Percentiles rank a stretch among this genome's conserved stretches.
phyloP scores from a whole-genome alignment of 2,113 vertebrate genomes.

The Uria lomvia region DNA sequence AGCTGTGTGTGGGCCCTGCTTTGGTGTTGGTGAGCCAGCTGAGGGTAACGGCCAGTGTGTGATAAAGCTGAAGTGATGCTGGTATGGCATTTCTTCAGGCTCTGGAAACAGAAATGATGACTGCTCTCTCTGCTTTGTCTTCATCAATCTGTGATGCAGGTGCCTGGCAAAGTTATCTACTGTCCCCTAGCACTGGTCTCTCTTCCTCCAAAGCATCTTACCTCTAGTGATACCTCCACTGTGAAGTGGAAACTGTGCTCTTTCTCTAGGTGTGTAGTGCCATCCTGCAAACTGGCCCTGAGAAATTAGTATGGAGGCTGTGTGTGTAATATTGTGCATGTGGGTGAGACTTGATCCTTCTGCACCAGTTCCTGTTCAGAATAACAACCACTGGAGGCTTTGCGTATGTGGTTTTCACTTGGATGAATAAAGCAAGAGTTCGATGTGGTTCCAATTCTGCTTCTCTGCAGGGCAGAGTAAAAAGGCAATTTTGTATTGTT shows the following conservation, averaged over 20 bases:
- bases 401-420: not conserved
- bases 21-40: not conserved
- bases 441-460: not conserved
- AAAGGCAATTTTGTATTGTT: not conserved
- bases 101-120: not conserved
- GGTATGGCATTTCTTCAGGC: not conserved
- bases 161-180: not conserved
- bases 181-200: not conserved
- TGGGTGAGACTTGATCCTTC: not conserved
- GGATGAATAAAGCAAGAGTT: not conserved
- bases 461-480: not conserved
- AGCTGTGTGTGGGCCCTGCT: not conserved
- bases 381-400: not conserved
- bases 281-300: not conserved
- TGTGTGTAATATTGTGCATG: accelerated
- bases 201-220: not conserved
- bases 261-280: not conserved
- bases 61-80: not conserved
- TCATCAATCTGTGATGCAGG: not conserved
- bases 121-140: not conserved
- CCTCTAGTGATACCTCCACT: not conserved
- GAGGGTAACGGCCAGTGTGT: not conserved
- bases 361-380: not conserved
- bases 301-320: not conserved
- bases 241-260: not conserved